phyloP scores from a whole-genome alignment of 2,888 invertebrate species.

The Kuschelorhynchus macadamiae region DNA sequence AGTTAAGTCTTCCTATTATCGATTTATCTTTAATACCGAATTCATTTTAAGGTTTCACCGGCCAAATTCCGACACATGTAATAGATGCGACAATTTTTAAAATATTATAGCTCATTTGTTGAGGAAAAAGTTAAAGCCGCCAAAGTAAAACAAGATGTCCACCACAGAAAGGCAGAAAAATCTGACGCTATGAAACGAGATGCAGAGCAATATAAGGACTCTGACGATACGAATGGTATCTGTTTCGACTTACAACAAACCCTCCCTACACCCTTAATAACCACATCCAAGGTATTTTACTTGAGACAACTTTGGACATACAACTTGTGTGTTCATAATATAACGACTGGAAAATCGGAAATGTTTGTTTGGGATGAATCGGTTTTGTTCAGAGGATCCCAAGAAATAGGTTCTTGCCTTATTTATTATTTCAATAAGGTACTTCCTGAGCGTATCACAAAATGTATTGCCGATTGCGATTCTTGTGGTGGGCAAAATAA shows the following conservation, averaged over 20 bases:
- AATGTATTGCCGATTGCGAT: slow-evolving; percentile 28
- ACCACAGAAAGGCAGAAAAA: slow-evolving; percentile 12
- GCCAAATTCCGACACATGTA: slow-evolving; percentile 26
- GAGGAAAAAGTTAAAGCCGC: slow-evolving; percentile 16
- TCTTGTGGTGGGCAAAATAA: slow-evolving; percentile 39
- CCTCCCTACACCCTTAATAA: slow-evolving; percentile 46
- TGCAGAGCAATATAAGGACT: slow-evolving; percentile 17
- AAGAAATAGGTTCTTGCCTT: slow-evolving; percentile 50
- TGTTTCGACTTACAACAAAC: slow-evolving; percentile 53
- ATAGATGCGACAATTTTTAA: neutral
- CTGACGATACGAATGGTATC: slow-evolving; percentile 15
- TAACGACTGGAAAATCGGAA: slow-evolving; percentile 41
- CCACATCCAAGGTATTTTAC: slow-evolving; percentile 31
- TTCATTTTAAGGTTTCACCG: slow-evolving; percentile 26
- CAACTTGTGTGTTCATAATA: slow-evolving; percentile 50
- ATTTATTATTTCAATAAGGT: too few species aligned
- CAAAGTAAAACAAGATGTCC: slow-evolving; percentile 15
- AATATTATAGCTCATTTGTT: slow-evolving; percentile 30
- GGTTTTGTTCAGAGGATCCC: slow-evolving; percentile 50
- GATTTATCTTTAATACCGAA: slow-evolving; percentile 17
- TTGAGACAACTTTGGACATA: slow-evolving; percentile 49
- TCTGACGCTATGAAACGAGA: slow-evolving; percentile 18
- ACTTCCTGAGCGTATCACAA: slow-evolving; percentile 12
- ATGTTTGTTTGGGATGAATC: slow-evolving; percentile 53
- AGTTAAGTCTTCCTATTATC: slow-evolving; percentile 26